Conservation (phyloP, 2,888 invertebrate species). For the Imbricaverruca yamaguchii region DNA sequence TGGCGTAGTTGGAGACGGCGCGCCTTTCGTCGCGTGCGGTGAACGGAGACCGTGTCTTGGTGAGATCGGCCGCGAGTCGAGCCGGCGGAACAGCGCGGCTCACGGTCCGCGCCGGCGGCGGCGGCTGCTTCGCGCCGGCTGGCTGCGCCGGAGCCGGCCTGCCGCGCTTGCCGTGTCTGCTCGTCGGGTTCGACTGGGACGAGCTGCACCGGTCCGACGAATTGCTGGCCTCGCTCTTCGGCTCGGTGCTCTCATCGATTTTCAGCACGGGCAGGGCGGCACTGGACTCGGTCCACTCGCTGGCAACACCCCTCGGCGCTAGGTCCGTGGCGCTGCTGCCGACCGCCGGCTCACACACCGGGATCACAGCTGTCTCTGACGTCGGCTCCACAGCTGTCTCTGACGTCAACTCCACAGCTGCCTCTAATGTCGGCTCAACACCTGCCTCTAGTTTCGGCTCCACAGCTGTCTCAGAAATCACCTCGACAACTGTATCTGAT, state of each 20-base stretch:
- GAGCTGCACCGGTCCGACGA: neutral
- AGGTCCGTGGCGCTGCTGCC: too few species aligned
- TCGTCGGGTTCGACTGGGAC: neutral
- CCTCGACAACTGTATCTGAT: too few species aligned
- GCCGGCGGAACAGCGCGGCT: neutral
- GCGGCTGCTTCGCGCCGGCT: neutral
- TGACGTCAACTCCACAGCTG: too few species aligned
- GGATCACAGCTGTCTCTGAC: too few species aligned
- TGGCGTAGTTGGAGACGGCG: slow-evolving; percentile 64
- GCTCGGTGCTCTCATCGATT: slow-evolving; percentile 7
- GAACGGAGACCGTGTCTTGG: neutral
- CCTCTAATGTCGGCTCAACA: too few species aligned
- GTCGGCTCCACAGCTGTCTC: too few species aligned
- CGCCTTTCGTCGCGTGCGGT: slow-evolving; percentile 28
- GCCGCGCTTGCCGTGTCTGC: neutral
- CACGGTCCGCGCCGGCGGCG: neutral
- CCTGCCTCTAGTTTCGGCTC: too few species aligned
- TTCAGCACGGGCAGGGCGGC: neutral
- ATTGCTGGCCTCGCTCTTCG: neutral
- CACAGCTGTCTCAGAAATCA: too few species aligned
- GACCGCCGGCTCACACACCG: too few species aligned
- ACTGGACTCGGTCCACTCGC: neutral
- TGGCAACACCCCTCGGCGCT: too few species aligned
- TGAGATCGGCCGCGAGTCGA: neutral
- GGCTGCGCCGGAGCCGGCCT: neutral